phyloP scores from a whole-genome alignment of 1,140 invertebrate species.

The Zophobas atratus region DNA sequence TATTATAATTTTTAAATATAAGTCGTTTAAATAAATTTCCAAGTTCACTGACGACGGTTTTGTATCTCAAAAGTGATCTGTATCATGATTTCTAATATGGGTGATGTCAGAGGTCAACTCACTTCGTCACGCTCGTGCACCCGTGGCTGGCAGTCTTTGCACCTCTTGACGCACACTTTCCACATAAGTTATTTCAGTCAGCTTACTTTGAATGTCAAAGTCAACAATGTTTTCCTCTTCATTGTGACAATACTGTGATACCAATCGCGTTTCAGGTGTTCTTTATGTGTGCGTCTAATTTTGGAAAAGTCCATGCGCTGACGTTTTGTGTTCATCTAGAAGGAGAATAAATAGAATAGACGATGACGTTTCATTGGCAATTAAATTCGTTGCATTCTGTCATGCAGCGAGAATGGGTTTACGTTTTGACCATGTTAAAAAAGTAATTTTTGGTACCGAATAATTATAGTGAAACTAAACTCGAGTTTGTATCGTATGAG shows the following conservation, averaged over 20 bases:
- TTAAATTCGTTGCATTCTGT: no score
- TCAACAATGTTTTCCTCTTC: not conserved
- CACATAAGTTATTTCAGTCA: slow-evolving; percentile 38
- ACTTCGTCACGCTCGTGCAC: slow-evolving; percentile 51
- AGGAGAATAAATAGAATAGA: no score
- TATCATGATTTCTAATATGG: slow-evolving; percentile 42
- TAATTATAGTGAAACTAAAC: no score
- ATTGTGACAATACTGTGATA: not conserved
- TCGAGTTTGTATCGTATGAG: no score
- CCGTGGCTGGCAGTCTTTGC: slow-evolving; percentile 36
- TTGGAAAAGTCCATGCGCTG: not conserved
- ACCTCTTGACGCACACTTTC: slow-evolving; percentile 38
- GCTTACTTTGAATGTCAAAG: slow-evolving; percentile 37
- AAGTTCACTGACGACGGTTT: not conserved
- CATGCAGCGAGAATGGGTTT: no score
- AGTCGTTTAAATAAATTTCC: no score
- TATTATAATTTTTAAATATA: not conserved
- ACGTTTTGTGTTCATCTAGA: no score
- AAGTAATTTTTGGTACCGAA: no score
- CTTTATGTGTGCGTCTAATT: not conserved
- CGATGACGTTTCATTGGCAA: no score
- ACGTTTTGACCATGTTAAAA: no score
- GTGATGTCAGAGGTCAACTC: slow-evolving; percentile 36
- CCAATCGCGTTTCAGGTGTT: not conserved
- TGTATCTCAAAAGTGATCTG: slow-evolving; percentile 18